These are phyloP conservation scores for Mythimna ferrago DNA, from an alignment of 2,888 invertebrate genomes.

Conservation along the genomic window DNA sequence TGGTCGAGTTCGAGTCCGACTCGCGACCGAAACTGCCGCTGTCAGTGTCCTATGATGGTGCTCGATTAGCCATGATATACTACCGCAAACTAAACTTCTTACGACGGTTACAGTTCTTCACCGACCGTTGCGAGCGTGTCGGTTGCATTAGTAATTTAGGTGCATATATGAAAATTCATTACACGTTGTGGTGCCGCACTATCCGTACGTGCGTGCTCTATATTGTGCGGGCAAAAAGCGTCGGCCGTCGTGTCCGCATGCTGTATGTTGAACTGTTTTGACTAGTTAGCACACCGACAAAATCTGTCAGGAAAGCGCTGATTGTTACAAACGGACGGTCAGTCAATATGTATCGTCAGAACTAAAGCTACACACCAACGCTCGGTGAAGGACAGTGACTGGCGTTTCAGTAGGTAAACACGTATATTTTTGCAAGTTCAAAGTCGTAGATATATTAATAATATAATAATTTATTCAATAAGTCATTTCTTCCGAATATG, in stretches of 20 bases:
- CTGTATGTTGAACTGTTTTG: too few species aligned
- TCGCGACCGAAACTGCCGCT: constrained; percentile 93
- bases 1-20: constrained; percentile 94
- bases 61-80: constrained; percentile 36
- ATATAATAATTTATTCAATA: too few species aligned
- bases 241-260: too few species aligned
- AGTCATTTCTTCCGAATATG: neutral
- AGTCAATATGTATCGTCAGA: neutral
- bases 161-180: neutral
- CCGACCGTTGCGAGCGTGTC: neutral
- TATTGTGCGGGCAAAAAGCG: too few species aligned
- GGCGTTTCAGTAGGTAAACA: neutral
- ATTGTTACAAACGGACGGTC: neutral
- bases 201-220: too few species aligned
- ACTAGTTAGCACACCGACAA: too few species aligned
- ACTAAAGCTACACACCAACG: neutral
- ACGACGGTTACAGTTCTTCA: neutral
- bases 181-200: neutral
- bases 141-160: neutral
- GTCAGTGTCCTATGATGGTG: constrained; percentile 81
- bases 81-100: constrained; percentile 26
- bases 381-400: neutral
- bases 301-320: too few species aligned
- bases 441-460: neutral
- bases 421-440: neutral